Evolutionary conservation across 2,113 vertebrate species (phyloP).

Genomic region (human): GRCh38 chr18:21768501-21769000

Average conservation of each 20-base stretch:
- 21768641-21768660: conserved; percentile 99
- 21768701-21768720: conserved; percentile 99
- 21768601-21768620: conserved; percentile 75
- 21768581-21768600: conserved; percentile 35
- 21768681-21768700: conserved; percentile 97
- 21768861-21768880: not conserved
- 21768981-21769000: not conserved
- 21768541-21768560: not conserved
- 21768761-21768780: not conserved
- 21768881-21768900: not conserved
- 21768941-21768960: not conserved
- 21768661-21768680: conserved; percentile 97
- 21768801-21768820: not conserved
- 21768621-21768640: conserved; percentile 98
- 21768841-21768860: not conserved
- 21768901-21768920: not conserved
- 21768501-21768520: conserved; percentile 35
- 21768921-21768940: not conserved
- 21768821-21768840: not conserved
- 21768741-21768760: conserved; percentile 95
- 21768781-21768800: not conserved
- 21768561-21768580: conserved; percentile 4
- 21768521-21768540: conserved; percentile 10
- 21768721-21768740: conserved; percentile 99
- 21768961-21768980: not conserved